These are phyloP conservation scores for Phaethornis superciliosus DNA, from an alignment of 2,113 vertebrate species.

Conservation along the genomic window DNA sequence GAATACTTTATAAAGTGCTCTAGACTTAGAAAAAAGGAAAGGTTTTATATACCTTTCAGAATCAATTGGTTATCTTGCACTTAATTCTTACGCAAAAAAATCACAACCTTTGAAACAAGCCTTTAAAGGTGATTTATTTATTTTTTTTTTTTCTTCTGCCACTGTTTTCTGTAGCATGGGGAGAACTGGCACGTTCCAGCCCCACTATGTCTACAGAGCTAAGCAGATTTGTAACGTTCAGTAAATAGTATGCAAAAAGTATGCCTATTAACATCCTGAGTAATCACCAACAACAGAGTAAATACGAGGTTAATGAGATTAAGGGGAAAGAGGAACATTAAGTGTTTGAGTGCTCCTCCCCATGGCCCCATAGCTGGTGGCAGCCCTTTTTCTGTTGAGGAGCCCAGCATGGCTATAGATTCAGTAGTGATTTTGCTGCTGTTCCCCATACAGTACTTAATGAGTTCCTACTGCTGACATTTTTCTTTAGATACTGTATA, in stretches of 20 bases:
- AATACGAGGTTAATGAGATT: slow-evolving; percentile 39
- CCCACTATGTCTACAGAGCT: not conserved
- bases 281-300: slow-evolving; percentile 42
- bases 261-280: not conserved
- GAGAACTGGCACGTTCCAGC: not conserved
- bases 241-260: not conserved
- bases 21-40: not conserved
- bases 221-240: not conserved
- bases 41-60: not conserved
- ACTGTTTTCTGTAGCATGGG: accelerated
- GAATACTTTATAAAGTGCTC: not conserved
- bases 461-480: slow-evolving; percentile 22
- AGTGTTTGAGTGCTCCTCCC: not conserved
- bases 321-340: not conserved
- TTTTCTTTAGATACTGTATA: slow-evolving; percentile 2
- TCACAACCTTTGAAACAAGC: not conserved
- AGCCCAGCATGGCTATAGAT: slow-evolving; percentile 15
- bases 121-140: not conserved
- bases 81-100: not conserved
- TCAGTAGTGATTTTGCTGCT: slow-evolving; percentile 6
- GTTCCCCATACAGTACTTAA: slow-evolving; percentile 4
- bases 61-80: not conserved
- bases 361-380: not conserved
- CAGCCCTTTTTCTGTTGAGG: not conserved
- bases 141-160: not conserved